These are phyloP conservation scores for Crypturellus undulatus DNA, from an alignment of 2,113 vertebrate species.

Conservation along the genomic window DNA sequence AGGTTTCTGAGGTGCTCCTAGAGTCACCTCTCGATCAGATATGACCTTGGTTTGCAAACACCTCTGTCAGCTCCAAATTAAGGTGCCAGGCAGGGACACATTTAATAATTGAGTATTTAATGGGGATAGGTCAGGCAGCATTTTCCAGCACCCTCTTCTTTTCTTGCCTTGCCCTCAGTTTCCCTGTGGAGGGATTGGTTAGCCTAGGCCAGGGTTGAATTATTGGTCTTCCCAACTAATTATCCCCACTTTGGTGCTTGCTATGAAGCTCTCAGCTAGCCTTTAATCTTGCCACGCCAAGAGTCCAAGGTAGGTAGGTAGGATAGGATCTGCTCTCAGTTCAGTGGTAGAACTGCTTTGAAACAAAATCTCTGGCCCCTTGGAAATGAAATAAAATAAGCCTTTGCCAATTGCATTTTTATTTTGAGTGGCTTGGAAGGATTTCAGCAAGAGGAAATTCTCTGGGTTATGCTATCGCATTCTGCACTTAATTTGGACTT, in stretches of 20 bases:
- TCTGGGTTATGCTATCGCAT: background rate
- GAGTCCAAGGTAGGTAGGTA: background rate
- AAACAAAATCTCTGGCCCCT: slow-evolving; percentile 1
- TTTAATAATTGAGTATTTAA: background rate
- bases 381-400: background rate
- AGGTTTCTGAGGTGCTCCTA: background rate
- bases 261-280: background rate
- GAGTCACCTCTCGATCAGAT: background rate
- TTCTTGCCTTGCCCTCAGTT: background rate
- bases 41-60: background rate
- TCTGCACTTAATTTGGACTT: background rate
- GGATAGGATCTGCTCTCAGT: background rate
- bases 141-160: background rate
- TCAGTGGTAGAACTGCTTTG: slow-evolving; percentile 1
- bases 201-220: background rate
- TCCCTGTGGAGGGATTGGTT: background rate
- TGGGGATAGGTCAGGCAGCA: background rate
- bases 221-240: background rate
- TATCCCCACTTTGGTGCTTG: background rate
- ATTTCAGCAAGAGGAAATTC: background rate
- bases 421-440: background rate
- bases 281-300: slow-evolving; percentile 31
- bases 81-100: background rate
- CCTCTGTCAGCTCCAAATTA: background rate
- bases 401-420: background rate